Base-by-base conservation (phyloP, 2,113 vertebrate genomes). In the Neolamprologus cancellatus region DNA sequence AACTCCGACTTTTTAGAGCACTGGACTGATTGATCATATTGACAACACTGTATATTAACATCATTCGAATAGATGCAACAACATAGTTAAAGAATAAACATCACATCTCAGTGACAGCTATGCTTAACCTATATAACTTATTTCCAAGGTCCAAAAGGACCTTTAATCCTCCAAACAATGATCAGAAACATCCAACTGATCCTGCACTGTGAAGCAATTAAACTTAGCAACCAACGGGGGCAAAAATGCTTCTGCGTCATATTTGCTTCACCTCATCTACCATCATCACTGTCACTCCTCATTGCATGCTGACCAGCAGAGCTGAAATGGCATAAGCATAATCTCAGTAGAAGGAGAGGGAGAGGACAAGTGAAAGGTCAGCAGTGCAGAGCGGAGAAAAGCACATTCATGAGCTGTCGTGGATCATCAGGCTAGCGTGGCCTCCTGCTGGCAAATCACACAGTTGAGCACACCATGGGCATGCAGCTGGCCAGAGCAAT, bases 391-490 rank as follows among this genome's bases (percentile, higher is more conserved):
- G 57, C 4, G 4, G 28, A 82, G 74, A 85, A 87, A 87, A 87
- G 85, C 81, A 84, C 88, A 82, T 71, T 86, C 78, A 84, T 64
- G 78, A 88, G 83, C 81, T 79, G 85, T 86, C 52, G 6, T 12
- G 79, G 64, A 52, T 85, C 83, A 83, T 85, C 55, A 13, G 64
- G 79, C 46, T 64, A 54, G 53, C 18, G 23, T 12, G 82, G 32
- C 44, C 64, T 80, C 84, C 41, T 54, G 50, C 59, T 25, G 78
- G 88, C 78, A 28, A 61, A 84, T 86, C 84, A 78, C 88, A 89
- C 81, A 87, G 44, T 44, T 78, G 66, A 89, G 55, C 36, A 46
- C 66, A 78, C 71, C 5, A 32, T 55, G 86, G 84, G 79, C 59
- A 87, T 48, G 59, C 54, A 86, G 78, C 81, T 83, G 84, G 81